Evolutionary conservation across 2,888 invertebrate species (phyloP).

Genomic region (Caenorhabditis sp.): DNA sequence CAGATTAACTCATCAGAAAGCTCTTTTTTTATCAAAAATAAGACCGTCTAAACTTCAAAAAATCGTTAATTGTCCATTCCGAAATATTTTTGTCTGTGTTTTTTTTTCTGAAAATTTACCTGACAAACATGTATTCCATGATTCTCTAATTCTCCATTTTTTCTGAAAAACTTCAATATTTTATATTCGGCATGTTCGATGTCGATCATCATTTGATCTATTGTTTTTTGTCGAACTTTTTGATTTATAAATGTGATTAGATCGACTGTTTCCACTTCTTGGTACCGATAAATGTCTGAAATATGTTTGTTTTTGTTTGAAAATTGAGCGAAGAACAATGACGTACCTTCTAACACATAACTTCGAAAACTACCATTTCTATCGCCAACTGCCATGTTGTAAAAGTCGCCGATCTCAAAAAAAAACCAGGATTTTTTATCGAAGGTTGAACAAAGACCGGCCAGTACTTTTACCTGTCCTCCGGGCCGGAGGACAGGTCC

Average conservation of each 20-base stretch:
- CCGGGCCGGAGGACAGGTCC: no score
- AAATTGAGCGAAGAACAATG: background rate
- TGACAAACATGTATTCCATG: conserved; percentile 45
- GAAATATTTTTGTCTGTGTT: no score
- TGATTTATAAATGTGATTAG: conserved; percentile 40
- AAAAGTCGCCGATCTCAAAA: conserved; percentile 44
- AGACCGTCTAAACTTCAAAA: no score
- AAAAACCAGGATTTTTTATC: background rate
- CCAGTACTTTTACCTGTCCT: no score
- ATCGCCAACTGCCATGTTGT: conserved; percentile 49
- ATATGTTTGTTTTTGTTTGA: conserved; percentile 5
- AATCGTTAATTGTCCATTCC: no score
- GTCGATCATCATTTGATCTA: conserved; percentile 52
- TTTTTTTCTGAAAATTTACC: conserved; percentile 17
- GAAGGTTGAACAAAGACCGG: no score
- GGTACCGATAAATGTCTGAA: conserved; percentile 48
- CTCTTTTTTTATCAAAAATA: no score
- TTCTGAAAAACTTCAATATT: conserved; percentile 40
- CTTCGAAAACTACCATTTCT: conserved; percentile 45
- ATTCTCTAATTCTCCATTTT: conserved; percentile 32
- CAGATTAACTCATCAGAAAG: no score
- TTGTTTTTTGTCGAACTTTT: conserved; percentile 28
- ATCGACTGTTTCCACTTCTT: conserved; percentile 42
- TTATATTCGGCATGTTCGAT: conserved; percentile 53
- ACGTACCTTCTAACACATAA: conserved; percentile 44